These are phyloP conservation scores for Cryptocephalus primarius DNA, from an alignment of 2,888 invertebrate genomes.

Conservation along the genomic window DNA sequence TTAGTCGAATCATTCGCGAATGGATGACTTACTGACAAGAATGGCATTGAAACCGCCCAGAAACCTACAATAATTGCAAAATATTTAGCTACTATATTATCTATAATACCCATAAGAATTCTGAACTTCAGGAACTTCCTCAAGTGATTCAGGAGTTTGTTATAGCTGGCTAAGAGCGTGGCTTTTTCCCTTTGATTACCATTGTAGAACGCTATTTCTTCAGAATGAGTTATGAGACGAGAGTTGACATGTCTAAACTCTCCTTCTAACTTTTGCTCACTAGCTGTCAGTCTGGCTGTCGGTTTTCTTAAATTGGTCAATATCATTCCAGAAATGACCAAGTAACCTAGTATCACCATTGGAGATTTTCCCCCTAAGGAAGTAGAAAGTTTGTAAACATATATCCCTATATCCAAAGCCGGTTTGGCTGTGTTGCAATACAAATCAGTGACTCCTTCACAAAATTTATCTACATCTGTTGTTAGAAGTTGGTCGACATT, in stretches of 20 bases:
- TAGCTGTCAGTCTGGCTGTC: conserved; percentile 74
- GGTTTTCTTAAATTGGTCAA: conserved; percentile 82
- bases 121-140: conserved; percentile 81
- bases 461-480: conserved; percentile 95
- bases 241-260: conserved; percentile 97
- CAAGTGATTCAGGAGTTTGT: conserved; percentile 75
- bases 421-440: conserved; percentile 97
- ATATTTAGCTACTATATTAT: conserved; percentile 95
- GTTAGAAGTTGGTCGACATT: conserved; percentile 95
- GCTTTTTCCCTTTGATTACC: conserved; percentile 80
- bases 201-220: conserved; percentile 80
- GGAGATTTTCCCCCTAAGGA: conserved; percentile 83
- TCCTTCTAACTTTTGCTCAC: conserved; percentile 94
- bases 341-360: conserved; percentile 74
- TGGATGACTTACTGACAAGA: conserved; percentile 67
- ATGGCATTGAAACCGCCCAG: conserved; percentile 88
- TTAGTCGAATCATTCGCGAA: conserved; percentile 4
- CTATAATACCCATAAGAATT: conserved; percentile 85
- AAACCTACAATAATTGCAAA: conserved; percentile 94
- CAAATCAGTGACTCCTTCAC: conserved; percentile 87
- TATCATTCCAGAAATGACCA: conserved; percentile 75
- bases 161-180: conserved; percentile 79
- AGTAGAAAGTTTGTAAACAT: conserved; percentile 83
- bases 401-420: conserved; percentile 85
- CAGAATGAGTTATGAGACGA: conserved; percentile 89